phyloP scores from a whole-genome alignment of 2,113 vertebrate species.

The Lates calcarifer region DNA sequence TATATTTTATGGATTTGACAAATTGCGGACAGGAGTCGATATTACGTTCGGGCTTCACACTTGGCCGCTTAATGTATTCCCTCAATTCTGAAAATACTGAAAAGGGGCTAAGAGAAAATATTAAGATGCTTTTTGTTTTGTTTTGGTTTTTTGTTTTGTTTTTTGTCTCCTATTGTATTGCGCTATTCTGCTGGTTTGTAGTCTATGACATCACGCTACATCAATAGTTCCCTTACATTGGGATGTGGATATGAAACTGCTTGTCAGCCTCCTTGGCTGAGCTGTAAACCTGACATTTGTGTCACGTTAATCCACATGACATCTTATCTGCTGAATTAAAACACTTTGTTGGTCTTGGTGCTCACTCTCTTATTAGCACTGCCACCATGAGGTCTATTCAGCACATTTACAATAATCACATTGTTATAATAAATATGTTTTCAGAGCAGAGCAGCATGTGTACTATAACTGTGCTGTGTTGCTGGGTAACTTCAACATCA shows the following conservation, averaged over 20 bases:
- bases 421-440: not conserved
- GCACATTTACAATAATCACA: not conserved
- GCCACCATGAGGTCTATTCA: not conserved
- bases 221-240: conserved; percentile 16
- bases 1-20: conserved; percentile 82
- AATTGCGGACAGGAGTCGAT: conserved; percentile 72
- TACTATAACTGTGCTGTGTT: not conserved
- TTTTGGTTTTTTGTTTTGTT: conserved; percentile 31
- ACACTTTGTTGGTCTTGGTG: not conserved
- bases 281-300: not conserved
- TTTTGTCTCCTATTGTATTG: conserved; percentile 43
- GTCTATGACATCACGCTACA: conserved; percentile 36
- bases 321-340: not conserved
- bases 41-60: conserved; percentile 74
- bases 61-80: conserved; percentile 71
- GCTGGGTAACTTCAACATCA: not conserved
- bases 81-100: conserved; percentile 65
- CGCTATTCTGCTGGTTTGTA: conserved; percentile 39
- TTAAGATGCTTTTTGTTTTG: conserved; percentile 43
- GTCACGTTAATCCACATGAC: not conserved
- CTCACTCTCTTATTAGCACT: too few relatives aligned
- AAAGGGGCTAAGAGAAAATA: conserved; percentile 55
- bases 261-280: conserved; percentile 9
- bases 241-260: not conserved
- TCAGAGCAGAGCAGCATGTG: not conserved